phyloP scores from a whole-genome alignment of 2,797 vertebrate species.

The Mormyrus hasselquistii region DNA sequence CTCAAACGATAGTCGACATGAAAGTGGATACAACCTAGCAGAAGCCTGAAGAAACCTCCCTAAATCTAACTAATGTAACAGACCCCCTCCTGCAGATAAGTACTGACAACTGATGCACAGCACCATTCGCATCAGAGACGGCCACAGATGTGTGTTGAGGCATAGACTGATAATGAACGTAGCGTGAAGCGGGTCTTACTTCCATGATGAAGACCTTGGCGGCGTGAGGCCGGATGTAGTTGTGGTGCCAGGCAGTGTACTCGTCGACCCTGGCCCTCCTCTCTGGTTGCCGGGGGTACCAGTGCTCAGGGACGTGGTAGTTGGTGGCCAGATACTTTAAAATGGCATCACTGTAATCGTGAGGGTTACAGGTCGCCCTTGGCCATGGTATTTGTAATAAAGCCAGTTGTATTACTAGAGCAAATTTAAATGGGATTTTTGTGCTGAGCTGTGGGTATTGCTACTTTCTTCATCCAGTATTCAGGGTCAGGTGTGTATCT shows the following conservation, averaged over 20 bases:
- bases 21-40: neutral
- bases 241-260: conserved; percentile 66
- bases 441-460: neutral
- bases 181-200: conserved; percentile 32
- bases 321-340: conserved; percentile 58
- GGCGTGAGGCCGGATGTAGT: conserved; percentile 50
- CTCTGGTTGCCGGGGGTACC: conserved; percentile 59
- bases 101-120: neutral
- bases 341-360: conserved; percentile 58
- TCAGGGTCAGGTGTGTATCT: neutral
- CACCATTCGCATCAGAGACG: neutral
- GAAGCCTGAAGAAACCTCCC: neutral
- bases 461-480: neutral
- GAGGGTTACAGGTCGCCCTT: neutral
- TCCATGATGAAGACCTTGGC: conserved; percentile 58
- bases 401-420: neutral
- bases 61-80: neutral
- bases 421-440: neutral
- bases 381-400: neutral
- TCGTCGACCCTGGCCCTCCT: conserved; percentile 60
- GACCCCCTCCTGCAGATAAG: neutral
- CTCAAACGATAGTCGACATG: neutral
- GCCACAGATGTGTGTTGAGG: neutral
- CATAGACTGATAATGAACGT: neutral
- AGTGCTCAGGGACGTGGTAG: conserved; percentile 51